Evolutionary conservation across 2,113 vertebrate species (phyloP), one percentile per base, ranked within the genome.

Genomic region (Coracopsis vasa): DNA sequence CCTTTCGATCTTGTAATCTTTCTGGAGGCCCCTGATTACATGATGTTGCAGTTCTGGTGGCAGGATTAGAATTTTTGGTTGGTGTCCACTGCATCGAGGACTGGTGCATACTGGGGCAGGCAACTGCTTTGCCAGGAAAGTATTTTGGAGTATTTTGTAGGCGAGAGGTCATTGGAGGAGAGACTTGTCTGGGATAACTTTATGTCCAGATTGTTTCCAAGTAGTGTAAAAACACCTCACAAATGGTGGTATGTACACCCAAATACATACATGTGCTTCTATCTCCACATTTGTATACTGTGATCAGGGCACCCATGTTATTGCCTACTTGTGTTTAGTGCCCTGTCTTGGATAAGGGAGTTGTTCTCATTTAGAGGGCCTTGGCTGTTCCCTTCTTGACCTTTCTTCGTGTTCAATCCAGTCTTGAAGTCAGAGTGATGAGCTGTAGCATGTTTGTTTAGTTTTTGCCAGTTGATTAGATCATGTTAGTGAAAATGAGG

Each of bases 21-120:
- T 72, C 51, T 80, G 82, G 21, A 75, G 28, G 21, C 56, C 9
- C 7, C 23, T 25, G 25, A 13, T 54, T 16, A 29, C 0, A 1
- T 10, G 33, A 50, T 11, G 62, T 61, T 81, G 50, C 9, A 18
- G 14, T 70, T 91, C 16, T 84, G 16, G 35, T 28, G 24, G 3
- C 39, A 61, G 56, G 33, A 11, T 47, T n/a, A 87, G 39, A 16
- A 9, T 8, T 94, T 74, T 73, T 56, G 20, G 16, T 33, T 21
- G 31, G 2, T 29, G 7, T 41, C 20, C 11, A 1, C 42, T 28
- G 42, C 9, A 1, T 9, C 0, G 0, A 42, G 50, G 21, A 21
- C 45, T 62, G 25, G 25, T 45, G 28, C 1, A 2, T 60, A 4
- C 16, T 28, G n/a, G 19, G 19, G 31, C 17, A 42, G 29, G 65